phyloP scores from a whole-genome alignment of 2,797 vertebrate genomes.

The Esox masquinongy region DNA sequence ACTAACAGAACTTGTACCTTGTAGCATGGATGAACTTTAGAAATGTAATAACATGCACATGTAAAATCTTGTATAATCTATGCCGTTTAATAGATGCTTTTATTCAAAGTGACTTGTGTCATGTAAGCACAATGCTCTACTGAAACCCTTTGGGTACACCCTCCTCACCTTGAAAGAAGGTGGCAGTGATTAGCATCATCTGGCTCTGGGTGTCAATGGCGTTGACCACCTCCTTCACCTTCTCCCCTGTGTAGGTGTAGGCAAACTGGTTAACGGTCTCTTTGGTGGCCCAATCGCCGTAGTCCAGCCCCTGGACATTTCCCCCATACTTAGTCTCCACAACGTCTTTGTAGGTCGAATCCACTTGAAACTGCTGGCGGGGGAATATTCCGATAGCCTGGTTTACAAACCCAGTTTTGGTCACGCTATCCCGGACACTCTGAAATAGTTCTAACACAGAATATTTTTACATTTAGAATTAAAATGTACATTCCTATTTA shows the following conservation, averaged over 20 bases:
- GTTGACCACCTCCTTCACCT: conserved; percentile 68
- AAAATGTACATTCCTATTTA: background rate
- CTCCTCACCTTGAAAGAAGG: conserved; percentile 77
- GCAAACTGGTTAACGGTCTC: conserved; percentile 74
- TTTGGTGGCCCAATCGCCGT: conserved; percentile 58
- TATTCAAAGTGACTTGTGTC: background rate
- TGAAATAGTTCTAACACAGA: conserved; percentile 70
- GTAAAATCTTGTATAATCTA: background rate
- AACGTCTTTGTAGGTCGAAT: conserved; percentile 67
- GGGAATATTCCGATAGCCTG: conserved; percentile 75
- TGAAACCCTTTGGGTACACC: background rate
- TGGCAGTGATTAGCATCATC: conserved; percentile 76
- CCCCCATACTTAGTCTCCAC: conserved; percentile 78
- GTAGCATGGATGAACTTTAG: background rate
- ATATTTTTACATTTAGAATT: background rate
- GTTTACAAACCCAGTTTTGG: conserved; percentile 49
- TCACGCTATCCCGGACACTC: conserved; percentile 58
- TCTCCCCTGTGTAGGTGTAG: conserved; percentile 65
- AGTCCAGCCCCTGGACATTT: conserved; percentile 64
- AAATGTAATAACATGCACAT: background rate
- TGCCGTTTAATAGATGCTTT: background rate
- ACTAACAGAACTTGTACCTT: background rate
- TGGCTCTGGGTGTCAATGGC: conserved; percentile 72
- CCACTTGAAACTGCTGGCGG: conserved; percentile 61
- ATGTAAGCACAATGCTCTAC: background rate